Base-by-base conservation (phyloP, 53 echinoderm and acorn worm genomes). In the Zoroaster sp. region DNA sequence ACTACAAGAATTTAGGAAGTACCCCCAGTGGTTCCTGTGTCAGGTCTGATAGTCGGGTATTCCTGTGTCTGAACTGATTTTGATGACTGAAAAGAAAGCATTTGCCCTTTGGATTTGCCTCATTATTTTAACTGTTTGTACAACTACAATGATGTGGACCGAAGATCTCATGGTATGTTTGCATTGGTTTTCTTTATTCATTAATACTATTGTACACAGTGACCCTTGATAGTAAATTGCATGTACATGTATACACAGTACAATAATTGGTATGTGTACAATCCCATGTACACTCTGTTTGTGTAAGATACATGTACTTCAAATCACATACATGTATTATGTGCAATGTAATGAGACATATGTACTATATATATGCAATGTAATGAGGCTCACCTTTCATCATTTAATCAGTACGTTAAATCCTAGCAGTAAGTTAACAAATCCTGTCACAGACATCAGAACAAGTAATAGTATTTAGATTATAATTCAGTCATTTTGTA, bases 1-100 rank as follows among this genome's bases (percentile, higher is more conserved):
- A 31, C 35, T 1, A 2, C 2, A 85, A 49, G 85, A 85, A 85
- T 85, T 45, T 85, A 46, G 85, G 85, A 85, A 85, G 71, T 85
- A 85, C 85, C 85, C 85, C 85, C 85, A 85, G 85, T 85, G 85
- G 71, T 51, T 47, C 66, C 13, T 59, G 11, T 55, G 36, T 59
- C 14, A 13, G 51, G 32, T 33, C 51, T 52, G 17, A 35, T 53
- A 49, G 70, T 32, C 31, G 17, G 13, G 71, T 35, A 18, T 53
- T 34, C 33, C 23, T 36, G 18, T 35, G n/a, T n/a, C n/a, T n/a
- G n/a, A n/a, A 17, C 74, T 18, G 37, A 18, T 41, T 14, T 28
- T 35, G 38, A 13, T 18, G 23, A 74, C 43, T 44, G 40, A 23
- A 74, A 38, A 39, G n/a, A 11, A 4, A 40, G 14, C 31, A 71